Evolutionary conservation across 2,888 invertebrate genomes (phyloP), one percentile per base, ranked within the genome.

Genomic region (Agrilus cyanescens): DNA sequence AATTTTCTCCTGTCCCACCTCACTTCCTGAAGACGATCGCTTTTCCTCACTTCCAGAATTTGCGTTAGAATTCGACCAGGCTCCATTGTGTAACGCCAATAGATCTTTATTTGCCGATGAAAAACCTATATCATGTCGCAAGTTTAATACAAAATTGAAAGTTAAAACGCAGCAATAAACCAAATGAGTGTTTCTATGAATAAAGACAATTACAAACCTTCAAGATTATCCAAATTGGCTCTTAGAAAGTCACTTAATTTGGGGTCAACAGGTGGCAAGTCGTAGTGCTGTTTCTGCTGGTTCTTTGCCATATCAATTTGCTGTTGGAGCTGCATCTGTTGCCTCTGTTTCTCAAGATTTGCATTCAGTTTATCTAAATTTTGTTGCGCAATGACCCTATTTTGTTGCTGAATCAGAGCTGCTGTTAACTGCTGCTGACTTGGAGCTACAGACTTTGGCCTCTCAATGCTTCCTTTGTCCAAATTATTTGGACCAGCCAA

Each of bases 1-100:
- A 47, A 88, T 86, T 57, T 88, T 85, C 66, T 88, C 88, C 65
- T 87, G 87, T 0, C 86, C 86, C 37, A 75, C 73, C 57, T 65
- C 66, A 4, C 46, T 39, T 25, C 37, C 43, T 25, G 25, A 25
- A 45, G 71, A 53, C 37, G 56, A 51, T 32, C 62, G 48, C 48
- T 65, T 65, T 33, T 62, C 65, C 20, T 66, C 66, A 29, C 54
- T 51, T 0, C 56, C 47, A 31, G 47, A 43, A 14, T 33, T 39
- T 5, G 43, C 32, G n/a, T 35, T 38, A 39, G 41, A 38, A 30
- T 64, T 61, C 12, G 68, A 63, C 80, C 80, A 81, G 29, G 79
- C 76, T 13, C 80, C 80, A 58, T 80, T 81, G 53, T 81, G 80
- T 43, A 80, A 65, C 12, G 80, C 79, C 52, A 81, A 60, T 25